These are phyloP conservation scores for Platichthys flesus DNA, from an alignment of 2,113 vertebrate genomes.

Conservation along the genomic window DNA sequence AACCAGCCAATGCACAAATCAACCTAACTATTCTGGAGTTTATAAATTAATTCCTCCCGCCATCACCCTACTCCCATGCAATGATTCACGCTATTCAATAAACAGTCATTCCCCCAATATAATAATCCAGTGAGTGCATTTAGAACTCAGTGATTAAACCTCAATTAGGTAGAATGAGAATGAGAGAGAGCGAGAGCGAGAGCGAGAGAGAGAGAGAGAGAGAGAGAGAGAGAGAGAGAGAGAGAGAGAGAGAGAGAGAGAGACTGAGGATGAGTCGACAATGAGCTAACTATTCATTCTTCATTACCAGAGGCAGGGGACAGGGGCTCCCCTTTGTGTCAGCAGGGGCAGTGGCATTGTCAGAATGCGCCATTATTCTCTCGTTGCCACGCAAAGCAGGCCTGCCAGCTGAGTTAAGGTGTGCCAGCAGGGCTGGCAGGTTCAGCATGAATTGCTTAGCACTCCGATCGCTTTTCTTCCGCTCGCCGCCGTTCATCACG, in stretches of 20 bases:
- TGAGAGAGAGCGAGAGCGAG: conserved; percentile 23
- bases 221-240: conserved; percentile 10
- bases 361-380: conserved; percentile 72
- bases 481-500: conserved; percentile 54
- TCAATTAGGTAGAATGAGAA: conserved; percentile 31
- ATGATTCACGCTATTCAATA: conserved; percentile 28
- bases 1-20: background rate
- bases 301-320: conserved; percentile 61
- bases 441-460: conserved; percentile 59
- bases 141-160: conserved; percentile 50
- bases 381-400: conserved; percentile 41
- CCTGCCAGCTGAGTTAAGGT: conserved; percentile 65
- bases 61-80: background rate
- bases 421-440: conserved; percentile 70
- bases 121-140: conserved; percentile 45
- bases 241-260: background rate
- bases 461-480: conserved; percentile 56
- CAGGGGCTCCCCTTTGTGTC: conserved; percentile 67
- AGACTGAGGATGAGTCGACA: conserved; percentile 49
- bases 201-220: conserved; percentile 12
- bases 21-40: background rate
- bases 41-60: conserved; percentile 21
- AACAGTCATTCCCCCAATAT: conserved; percentile 32
- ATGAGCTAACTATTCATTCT: conserved; percentile 70
- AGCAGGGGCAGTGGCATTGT: conserved; percentile 65